phyloP scores from a whole-genome alignment of 2,113 vertebrate species.

The Callocephalon fimbriatum region DNA sequence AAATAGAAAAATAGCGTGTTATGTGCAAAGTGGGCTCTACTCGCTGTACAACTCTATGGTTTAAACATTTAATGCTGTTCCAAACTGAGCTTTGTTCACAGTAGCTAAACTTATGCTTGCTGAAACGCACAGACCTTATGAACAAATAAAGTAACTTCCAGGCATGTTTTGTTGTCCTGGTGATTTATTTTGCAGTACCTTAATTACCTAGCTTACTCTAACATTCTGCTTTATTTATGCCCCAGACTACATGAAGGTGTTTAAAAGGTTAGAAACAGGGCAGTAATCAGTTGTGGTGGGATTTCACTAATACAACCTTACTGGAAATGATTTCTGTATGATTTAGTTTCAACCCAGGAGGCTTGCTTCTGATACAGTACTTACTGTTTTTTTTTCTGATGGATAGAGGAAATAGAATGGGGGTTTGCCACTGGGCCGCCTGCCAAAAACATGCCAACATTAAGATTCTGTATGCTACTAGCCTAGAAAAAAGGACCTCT shows the following conservation, averaged over 20 bases:
- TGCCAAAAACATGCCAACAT: not conserved
- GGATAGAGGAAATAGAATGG: not conserved
- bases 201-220: not conserved
- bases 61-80: slow-evolving; percentile 27
- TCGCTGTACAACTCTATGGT: not conserved
- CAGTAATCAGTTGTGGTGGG: not conserved
- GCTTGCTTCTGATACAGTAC: not conserved
- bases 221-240: not conserved
- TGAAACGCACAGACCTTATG: slow-evolving; percentile 58
- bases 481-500: not conserved
- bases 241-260: not conserved
- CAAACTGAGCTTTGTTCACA: slow-evolving; percentile 30
- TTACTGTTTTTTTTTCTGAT: not conserved
- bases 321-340: not conserved
- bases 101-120: slow-evolving; percentile 30
- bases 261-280: not conserved
- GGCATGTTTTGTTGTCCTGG: not conserved
- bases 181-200: not conserved
- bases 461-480: not conserved
- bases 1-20: not conserved
- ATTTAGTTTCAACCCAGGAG: not conserved
- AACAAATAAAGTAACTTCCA: slow-evolving; percentile 76
- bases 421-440: not conserved
- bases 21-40: not conserved
- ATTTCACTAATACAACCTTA: not conserved